phyloP scores from a whole-genome alignment of 1,140 invertebrate genomes.

The Parasteatoda tepidariorum region DNA sequence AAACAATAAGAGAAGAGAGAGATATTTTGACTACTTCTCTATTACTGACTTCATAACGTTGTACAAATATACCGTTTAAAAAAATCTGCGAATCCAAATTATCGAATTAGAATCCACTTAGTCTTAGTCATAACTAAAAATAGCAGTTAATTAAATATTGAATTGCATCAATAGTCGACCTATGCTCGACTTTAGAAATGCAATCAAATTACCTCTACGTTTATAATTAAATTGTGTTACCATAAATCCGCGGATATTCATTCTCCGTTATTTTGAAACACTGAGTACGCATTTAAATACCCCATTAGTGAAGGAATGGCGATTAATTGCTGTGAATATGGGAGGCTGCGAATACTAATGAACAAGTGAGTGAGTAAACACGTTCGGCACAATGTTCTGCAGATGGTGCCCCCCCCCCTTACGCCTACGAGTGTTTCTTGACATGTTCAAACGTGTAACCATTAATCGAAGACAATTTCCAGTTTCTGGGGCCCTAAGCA shows the following conservation, averaged over 20 bases:
- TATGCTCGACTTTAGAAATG: neutral
- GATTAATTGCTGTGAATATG: conserved; percentile 18
- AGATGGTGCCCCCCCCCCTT: conserved; percentile 7
- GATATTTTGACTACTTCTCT: too few relatives aligned
- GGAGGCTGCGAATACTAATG: conserved; percentile 31
- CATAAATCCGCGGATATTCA: conserved; percentile 8
- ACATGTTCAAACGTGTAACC: conserved; percentile 14
- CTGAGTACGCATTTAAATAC: conserved; percentile 23
- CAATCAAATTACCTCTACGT: neutral
- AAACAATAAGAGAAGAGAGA: too few relatives aligned
- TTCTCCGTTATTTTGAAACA: neutral
- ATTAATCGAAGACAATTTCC: conserved; percentile 26
- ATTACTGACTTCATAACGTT: too few relatives aligned
- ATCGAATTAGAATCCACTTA: too few relatives aligned
- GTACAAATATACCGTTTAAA: too few relatives aligned
- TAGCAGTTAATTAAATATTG: too few relatives aligned
- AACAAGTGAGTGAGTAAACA: conserved; percentile 23
- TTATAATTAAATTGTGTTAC: conserved; percentile 29
- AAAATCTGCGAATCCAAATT: too few relatives aligned
- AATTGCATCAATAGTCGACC: too few relatives aligned
- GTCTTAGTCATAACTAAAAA: too few relatives aligned
- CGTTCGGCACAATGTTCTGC: conserved; percentile 35
- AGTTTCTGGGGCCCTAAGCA: neutral
- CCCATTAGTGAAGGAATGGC: conserved; percentile 23
- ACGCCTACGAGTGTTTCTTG: conserved; percentile 17